Evolutionary conservation across 2,797 vertebrate species (phyloP).

Genomic region (Myotis findleyi): DNA sequence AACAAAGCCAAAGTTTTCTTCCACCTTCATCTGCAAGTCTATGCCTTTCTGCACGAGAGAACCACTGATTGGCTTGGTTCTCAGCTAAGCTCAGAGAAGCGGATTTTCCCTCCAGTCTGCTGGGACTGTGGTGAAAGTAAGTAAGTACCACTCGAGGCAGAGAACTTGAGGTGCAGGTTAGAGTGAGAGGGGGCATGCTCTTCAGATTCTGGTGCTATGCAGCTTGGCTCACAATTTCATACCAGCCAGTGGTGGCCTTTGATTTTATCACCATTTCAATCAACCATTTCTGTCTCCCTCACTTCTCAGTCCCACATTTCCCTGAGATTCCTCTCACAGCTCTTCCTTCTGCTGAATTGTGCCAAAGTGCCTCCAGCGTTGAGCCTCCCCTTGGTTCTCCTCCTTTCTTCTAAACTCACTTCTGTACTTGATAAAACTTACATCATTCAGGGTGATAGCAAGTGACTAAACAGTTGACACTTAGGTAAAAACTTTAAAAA

Average conservation of each 20-base stretch:
- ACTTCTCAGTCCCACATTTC: background rate
- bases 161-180: background rate
- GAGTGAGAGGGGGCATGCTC: background rate
- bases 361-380: background rate
- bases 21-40: background rate
- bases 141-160: background rate
- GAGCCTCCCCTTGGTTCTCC: background rate
- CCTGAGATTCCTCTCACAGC: background rate
- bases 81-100: background rate
- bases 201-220: background rate
- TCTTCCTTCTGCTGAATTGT: background rate
- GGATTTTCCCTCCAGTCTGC: background rate
- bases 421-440: background rate
- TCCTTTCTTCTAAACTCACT: constrained; percentile 29
- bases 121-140: background rate
- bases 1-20: background rate
- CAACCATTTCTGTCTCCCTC: background rate
- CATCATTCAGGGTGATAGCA: background rate
- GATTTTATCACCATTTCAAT: background rate
- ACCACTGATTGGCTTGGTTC: background rate
- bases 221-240: background rate
- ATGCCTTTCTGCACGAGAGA: background rate
- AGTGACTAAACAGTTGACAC: background rate
- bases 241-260: background rate
- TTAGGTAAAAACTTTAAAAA: constrained; percentile 12